Percentiles rank a stretch among this genome's conserved stretches.
Evolutionary conservation across 2,797 vertebrate species (phyloP).

Genomic region (Gallinago nigripennis): DNA sequence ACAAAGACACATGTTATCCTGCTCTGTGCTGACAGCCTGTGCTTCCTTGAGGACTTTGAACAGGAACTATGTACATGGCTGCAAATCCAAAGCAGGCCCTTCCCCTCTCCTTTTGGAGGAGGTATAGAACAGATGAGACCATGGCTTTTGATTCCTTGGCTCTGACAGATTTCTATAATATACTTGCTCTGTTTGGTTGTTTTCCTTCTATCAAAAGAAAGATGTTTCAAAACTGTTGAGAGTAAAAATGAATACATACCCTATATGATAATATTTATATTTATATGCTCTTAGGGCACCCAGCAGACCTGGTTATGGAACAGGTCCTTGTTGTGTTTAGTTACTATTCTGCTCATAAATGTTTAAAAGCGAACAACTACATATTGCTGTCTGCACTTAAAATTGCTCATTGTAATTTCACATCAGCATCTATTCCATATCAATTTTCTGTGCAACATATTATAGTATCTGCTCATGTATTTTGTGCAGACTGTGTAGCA

Average conservation of each 20-base stretch:
- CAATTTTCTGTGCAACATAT: not conserved
- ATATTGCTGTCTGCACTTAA: not conserved
- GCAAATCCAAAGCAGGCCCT: not conserved
- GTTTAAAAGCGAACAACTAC: not conserved
- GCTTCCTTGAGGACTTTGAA: not conserved
- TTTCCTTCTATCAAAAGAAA: not conserved
- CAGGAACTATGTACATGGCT: not conserved
- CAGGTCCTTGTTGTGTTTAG: not conserved
- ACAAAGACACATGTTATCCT: not conserved
- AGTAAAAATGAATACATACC: not conserved
- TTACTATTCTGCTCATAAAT: not conserved
- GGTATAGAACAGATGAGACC: not conserved
- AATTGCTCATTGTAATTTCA: conserved; percentile 15
- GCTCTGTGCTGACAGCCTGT: not conserved
- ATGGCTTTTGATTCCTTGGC: not conserved
- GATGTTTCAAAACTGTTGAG: not conserved
- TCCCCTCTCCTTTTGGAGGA: not conserved
- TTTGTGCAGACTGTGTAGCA: not conserved
- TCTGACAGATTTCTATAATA: not conserved
- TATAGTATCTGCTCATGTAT: not conserved
- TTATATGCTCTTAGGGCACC: not conserved
- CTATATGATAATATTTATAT: not conserved
- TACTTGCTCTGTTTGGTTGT: not conserved
- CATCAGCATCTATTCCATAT: not conserved
- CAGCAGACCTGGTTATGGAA: not conserved